Evolutionary conservation across 2,797 vertebrate genomes (phyloP).

Genomic region (Limosa lapponica): DNA sequence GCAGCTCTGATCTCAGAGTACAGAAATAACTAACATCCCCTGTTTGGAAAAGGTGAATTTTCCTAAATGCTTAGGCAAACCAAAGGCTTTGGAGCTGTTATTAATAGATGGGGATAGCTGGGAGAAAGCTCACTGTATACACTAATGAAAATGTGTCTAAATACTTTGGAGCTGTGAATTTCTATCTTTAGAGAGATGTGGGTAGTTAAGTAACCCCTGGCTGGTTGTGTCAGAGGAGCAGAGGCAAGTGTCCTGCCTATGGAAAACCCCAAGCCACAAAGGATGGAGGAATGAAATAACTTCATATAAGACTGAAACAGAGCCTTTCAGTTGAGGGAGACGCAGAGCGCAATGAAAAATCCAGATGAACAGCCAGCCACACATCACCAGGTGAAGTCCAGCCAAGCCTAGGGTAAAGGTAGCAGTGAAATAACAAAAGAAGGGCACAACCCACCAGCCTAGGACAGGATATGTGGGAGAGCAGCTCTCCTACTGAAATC

Average conservation of each 20-base stretch:
- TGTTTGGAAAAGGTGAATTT: constrained; percentile 13
- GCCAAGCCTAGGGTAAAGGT: not conserved
- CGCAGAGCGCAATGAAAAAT: not conserved
- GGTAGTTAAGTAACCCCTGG: not conserved
- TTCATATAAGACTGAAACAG: not conserved
- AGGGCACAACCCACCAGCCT: not conserved
- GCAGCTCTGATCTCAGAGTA: not conserved
- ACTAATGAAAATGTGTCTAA: not conserved
- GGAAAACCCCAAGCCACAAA: constrained; percentile 13
- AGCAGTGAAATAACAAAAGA: not conserved
- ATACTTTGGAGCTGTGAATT: not conserved
- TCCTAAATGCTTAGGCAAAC: not conserved
- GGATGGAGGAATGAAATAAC: not conserved
- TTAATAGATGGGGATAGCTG: constrained; percentile 1
- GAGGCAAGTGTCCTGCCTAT: not conserved
- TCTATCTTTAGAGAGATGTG: constrained; percentile 20
- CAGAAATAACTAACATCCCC: constrained; percentile 4
- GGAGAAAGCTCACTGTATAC: not conserved
- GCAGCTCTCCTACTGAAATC: not conserved
- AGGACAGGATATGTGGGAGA: not conserved
- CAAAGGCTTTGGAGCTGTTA: not conserved
- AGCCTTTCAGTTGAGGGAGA: not conserved
- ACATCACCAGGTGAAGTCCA: accelerated
- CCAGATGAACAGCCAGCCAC: accelerated
- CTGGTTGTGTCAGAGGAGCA: not conserved